Base-by-base conservation (phyloP, 2,888 invertebrate species). In the Trissolcus brochymenae region DNA sequence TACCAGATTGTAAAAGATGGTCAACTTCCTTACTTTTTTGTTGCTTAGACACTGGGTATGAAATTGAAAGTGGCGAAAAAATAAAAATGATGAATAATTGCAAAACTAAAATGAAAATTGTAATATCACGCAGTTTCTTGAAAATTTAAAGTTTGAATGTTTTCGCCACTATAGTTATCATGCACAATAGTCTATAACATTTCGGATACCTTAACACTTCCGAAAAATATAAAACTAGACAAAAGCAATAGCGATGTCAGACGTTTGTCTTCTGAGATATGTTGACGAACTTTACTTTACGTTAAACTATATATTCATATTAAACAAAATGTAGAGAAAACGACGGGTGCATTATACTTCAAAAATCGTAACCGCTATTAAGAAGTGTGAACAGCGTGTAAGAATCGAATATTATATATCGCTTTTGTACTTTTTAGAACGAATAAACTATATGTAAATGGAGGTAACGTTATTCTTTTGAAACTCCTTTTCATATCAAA, bases 391-490 rank as follows among this genome's bases (percentile, higher is more conserved):
- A 85, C 81, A 83, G 86, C 85, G 87, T 86, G 85, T 84, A 86
- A 87, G 85, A 84, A 88, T 86, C 87, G 87, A 88, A 88, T 88
- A 88, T 88, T 87, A 35, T 35, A 85, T 88, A 88, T 86, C 84
- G 87, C 88, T 88, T 88, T 88, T 88, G 83, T 87, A 87, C 87
- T 87, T 88, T 84, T 88, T 87, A 87, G 87, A 85, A 85, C 84
- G 83, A 82, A 85, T 84, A 82, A 74, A 84, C 84, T 85, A 84
- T 84, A 84, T 79, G 82, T 85, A 84, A 82, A 83, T 81, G 82
- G 83, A 83, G 78, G 6, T 25, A 78, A 82, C 81, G 25, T 25
- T 84, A 11, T 35, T 35, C 4, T 25, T n/a, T 6, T 25, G 6
- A 25, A 25, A 25, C 25, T 35, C 35, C 35, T 9, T 6, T 11